Conservation (phyloP, 2,113 vertebrate genomes). For the Thomomys bottae region DNA sequence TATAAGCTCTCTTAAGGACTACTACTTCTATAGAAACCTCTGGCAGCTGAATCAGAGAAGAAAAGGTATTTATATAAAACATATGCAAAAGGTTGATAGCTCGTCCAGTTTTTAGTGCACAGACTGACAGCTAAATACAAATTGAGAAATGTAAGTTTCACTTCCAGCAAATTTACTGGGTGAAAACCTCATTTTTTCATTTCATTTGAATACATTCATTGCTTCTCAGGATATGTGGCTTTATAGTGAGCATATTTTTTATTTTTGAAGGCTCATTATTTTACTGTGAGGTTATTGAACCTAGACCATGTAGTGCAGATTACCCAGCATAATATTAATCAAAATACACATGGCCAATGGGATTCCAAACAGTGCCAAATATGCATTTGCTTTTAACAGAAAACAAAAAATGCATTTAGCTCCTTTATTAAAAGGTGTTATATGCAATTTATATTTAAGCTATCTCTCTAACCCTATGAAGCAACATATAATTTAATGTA, state of each 20-base stretch:
- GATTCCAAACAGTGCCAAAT: constrained; percentile 87
- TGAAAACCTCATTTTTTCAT: constrained; percentile 87
- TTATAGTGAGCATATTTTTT: constrained; percentile 90
- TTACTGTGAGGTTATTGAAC: constrained; percentile 91
- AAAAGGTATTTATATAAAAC: constrained; percentile 91
- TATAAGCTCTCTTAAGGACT: constrained; percentile 89
- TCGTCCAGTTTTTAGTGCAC: constrained; percentile 86
- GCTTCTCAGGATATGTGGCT: constrained; percentile 86
- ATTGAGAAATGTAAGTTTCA: constrained; percentile 86
- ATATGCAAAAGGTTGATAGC: constrained; percentile 87
- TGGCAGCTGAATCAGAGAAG: constrained; percentile 84
- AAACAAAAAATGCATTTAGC: constrained; percentile 84
- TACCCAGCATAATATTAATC: constrained; percentile 91
- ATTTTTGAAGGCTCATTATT: constrained; percentile 96
- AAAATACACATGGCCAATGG: constrained; percentile 91
- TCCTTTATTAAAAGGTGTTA: constrained; percentile 87
- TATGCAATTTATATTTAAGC: constrained; percentile 87
- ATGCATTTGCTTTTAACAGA: constrained; percentile 85
- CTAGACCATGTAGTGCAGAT: constrained; percentile 83
- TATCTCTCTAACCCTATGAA: constrained; percentile 86
- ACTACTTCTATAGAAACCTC: constrained; percentile 83
- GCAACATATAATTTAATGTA: constrained; percentile 86
- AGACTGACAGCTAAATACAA: constrained; percentile 89
- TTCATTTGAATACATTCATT: constrained; percentile 91
- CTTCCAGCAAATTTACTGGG: constrained; percentile 88